Evolutionary conservation across 2,888 invertebrate species (phyloP), one percentile per base, ranked within the genome.

Genomic region (Cerastis leucographa): DNA sequence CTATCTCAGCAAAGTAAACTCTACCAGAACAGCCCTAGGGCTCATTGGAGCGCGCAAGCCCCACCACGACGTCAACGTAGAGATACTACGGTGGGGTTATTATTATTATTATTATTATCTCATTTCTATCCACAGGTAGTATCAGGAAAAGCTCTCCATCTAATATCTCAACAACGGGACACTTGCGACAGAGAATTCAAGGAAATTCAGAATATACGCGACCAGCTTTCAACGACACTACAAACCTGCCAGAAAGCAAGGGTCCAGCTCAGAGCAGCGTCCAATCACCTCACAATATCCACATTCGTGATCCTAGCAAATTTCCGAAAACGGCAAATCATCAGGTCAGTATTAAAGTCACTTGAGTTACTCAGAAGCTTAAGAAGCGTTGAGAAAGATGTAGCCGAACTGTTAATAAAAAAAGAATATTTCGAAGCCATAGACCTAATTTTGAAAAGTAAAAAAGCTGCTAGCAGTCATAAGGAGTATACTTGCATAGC

Each of bases 351-450:
- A 0, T 95, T 99, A 2, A 97, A 98, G 85, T 98, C 98, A 40
- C 95, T 99, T 56, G 95, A 96, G 64, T 76, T 96, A 46, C 89
- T 95, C 2, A 87, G 95, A 72, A 94, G 92, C 93, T 94, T 93
- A 97, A 98, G 98, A 94, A 97, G 98, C 88, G 99, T 99, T 0
- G 99, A 99, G 92, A 97, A 98, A 68, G 97, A 98, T 89, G 97
- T 99, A 0, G 98, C 98, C 67, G 98, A 98, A 85, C 95, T 99
- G 78, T 91, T 99, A n/a, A 95, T 97, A 74, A 98, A 98, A 89
- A 98, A 98, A 87, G 98, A 99, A 91, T 99, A 98, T 94, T 98
- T 98, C 29, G 98, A 98, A 66, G 99, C 99, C 0, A 99, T 99
- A 78, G 98, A 98, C n/a, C 95, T 99, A 44, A 97, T 99, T 74